Percentiles rank a stretch among this genome's conserved stretches.
These are phyloP conservation scores for Menidia beryllina DNA, from an alignment of 2,113 vertebrate species.

Conservation along the genomic window DNA sequence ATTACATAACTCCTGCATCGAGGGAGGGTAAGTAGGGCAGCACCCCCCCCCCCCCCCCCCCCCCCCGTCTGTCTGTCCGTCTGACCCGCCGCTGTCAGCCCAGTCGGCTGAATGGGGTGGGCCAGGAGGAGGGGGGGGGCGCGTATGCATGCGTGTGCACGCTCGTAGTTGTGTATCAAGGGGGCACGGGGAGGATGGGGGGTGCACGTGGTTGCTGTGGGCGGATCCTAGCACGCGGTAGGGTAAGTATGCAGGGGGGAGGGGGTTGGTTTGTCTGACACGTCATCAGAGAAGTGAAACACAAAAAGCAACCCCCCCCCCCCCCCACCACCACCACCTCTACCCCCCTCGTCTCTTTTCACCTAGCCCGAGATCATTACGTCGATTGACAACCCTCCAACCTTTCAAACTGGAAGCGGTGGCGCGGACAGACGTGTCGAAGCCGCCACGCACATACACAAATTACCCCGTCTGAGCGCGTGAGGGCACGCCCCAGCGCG, in stretches of 20 bases:
- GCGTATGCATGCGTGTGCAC: conserved; percentile 75
- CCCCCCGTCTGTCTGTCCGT: conserved; percentile 43
- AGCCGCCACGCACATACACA: neutral
- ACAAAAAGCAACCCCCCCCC: conserved; percentile 34
- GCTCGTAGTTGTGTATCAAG: conserved; percentile 43
- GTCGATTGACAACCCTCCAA: conserved; percentile 5
- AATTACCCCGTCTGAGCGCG: conserved; percentile 16
- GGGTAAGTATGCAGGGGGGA: conserved; percentile 19
- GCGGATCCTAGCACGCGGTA: conserved; percentile 70
- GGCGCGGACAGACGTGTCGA: neutral
- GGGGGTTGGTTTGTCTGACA: conserved; percentile 70
- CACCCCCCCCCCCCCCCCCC: conserved; percentile 71
- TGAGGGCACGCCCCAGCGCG: conserved; percentile 67
- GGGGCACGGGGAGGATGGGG: conserved; percentile 35
- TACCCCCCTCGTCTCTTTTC: neutral
- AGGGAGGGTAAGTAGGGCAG: conserved; percentile 29
- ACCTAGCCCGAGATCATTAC: conserved; percentile 4
- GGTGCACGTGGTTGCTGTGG: conserved; percentile 73
- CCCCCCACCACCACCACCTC: too few species aligned
- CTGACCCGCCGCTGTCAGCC: conserved; percentile 69
- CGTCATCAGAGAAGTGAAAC: conserved; percentile 82
- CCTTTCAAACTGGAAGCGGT: neutral
- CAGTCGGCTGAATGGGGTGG: conserved; percentile 63
- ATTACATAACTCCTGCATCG: conserved; percentile 76
- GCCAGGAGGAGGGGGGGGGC: conserved; percentile 60